A percentile compares a stretch with the other conserved stretches of the same genome.
phyloP scores from a whole-genome alignment of 2,113 vertebrate genomes.

The Anoplopoma fimbria region DNA sequence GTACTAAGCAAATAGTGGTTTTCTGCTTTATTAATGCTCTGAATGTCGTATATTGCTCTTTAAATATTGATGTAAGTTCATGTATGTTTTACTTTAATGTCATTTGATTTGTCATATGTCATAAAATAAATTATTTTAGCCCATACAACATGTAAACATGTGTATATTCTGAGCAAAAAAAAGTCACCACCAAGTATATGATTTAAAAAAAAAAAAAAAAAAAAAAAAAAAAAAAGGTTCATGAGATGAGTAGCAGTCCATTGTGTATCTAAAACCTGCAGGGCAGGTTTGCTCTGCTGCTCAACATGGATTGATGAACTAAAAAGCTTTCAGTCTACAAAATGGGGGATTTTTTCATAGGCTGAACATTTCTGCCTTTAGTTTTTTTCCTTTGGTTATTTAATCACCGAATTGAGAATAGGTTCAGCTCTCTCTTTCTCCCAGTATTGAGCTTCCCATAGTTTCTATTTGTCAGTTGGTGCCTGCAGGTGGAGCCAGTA shows the following conservation, averaged over 20 bases:
- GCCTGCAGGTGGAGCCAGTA: conserved; percentile 42
- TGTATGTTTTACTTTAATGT: background rate
- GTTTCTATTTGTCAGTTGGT: background rate
- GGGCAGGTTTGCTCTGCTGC: background rate
- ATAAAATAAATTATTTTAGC: background rate
- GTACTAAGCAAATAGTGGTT: too few relatives aligned
- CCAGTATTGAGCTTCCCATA: background rate
- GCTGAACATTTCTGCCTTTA: too few relatives aligned
- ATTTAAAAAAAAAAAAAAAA: background rate
- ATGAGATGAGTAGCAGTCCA: background rate
- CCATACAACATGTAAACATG: background rate
- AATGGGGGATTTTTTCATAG: background rate
- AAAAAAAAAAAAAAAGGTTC: background rate
- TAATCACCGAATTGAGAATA: background rate
- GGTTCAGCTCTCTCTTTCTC: background rate
- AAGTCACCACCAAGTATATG: background rate
- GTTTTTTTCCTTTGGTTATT: background rate
- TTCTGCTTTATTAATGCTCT: background rate
- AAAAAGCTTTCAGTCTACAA: too few relatives aligned
- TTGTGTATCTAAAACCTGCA: background rate
- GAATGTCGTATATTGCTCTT: background rate
- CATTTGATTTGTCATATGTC: background rate
- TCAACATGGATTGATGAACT: background rate
- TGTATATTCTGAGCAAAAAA: background rate
- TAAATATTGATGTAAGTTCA: background rate